Evolutionary conservation across 2,113 vertebrate genomes (phyloP).

Genomic region (Carlito syrichta): DNA sequence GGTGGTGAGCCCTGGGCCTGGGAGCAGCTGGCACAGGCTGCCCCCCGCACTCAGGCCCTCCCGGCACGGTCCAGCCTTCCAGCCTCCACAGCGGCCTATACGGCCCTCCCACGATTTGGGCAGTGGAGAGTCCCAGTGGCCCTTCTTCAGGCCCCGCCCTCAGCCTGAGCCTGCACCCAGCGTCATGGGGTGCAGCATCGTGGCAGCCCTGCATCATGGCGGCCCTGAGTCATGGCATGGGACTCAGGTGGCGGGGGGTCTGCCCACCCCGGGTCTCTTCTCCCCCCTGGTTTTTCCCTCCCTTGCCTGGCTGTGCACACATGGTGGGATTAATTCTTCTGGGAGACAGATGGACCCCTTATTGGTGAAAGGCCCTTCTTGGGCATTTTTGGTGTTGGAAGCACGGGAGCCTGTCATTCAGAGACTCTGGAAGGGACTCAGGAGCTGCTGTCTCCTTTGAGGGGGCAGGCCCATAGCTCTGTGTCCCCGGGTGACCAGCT

Average conservation of each 20-base stretch:
- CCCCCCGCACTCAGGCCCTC: background rate
- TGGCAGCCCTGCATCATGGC: too few relatives aligned
- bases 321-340: background rate
- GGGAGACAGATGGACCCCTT: background rate
- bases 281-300: background rate
- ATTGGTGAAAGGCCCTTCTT: background rate
- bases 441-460: background rate
- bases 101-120: background rate
- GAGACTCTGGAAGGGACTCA: background rate
- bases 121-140: background rate
- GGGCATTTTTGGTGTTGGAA: too few relatives aligned
- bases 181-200: accelerated
- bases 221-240: too few relatives aligned
- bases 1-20: background rate
- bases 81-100: accelerated
- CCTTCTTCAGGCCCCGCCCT: accelerated
- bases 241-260: background rate
- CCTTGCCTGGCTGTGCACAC: background rate
- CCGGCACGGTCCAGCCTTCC: too few relatives aligned
- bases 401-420: too few relatives aligned
- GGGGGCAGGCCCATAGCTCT: too few relatives aligned
- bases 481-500: background rate
- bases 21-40: background rate
- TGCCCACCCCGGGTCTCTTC: too few relatives aligned
- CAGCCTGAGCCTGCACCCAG: accelerated